These are phyloP conservation scores for Tetropium fuscum DNA, from an alignment of 2,888 invertebrate species.

Conservation along the genomic window DNA sequence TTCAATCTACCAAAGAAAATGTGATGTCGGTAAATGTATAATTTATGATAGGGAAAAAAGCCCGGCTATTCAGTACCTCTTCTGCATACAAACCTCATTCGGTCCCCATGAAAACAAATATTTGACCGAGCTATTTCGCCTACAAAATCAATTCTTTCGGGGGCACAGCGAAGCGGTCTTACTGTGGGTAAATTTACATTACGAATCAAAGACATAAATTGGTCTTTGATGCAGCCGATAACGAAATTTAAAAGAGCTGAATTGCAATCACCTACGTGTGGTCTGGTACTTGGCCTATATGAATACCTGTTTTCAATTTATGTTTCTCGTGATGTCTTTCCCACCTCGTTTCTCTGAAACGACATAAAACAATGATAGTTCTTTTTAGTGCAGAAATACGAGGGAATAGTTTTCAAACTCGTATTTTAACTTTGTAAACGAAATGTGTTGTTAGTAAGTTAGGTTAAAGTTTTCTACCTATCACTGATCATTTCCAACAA, in stretches of 20 bases:
- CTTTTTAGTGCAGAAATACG: background rate
- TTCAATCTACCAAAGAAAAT: slow-evolving; percentile 11
- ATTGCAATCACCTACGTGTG: background rate
- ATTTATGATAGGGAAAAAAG: slow-evolving; percentile 5
- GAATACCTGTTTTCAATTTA: slow-evolving; percentile 2
- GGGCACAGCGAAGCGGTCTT: slow-evolving; percentile 1
- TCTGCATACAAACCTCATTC: slow-evolving; percentile 4
- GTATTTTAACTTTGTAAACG: too few relatives aligned
- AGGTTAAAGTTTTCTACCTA: background rate
- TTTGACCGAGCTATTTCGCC: slow-evolving; percentile 12
- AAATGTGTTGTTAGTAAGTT: background rate
- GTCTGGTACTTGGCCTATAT: background rate
- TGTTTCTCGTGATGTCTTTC: too few relatives aligned
- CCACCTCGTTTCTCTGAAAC: too few relatives aligned
- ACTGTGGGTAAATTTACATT: slow-evolving; percentile 23
- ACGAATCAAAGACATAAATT: slow-evolving; percentile 23
- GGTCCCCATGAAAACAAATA: slow-evolving; percentile 13
- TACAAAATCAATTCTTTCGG: slow-evolving; percentile 16
- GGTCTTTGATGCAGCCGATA: slow-evolving; percentile 22
- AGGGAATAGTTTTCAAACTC: background rate
- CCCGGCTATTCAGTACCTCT: slow-evolving; percentile 1
- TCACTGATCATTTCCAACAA: too few relatives aligned
- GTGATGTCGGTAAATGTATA: slow-evolving; percentile 13
- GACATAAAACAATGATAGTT: too few relatives aligned
- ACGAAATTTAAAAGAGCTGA: slow-evolving; percentile 9